Base-by-base conservation (phyloP, 1,140 invertebrate genomes). In the Leucophenga varia region DNA sequence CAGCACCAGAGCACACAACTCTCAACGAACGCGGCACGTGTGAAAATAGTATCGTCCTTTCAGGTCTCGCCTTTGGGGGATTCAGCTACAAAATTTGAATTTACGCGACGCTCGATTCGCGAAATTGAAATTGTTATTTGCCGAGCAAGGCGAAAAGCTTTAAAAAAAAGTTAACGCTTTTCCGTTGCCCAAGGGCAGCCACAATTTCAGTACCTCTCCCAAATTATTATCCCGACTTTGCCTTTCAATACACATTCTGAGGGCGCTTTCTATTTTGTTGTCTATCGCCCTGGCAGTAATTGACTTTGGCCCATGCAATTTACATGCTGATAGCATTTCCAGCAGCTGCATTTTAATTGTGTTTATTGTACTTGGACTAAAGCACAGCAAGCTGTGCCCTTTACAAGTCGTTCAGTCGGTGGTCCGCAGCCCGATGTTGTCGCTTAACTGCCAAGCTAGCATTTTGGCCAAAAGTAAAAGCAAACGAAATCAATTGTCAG, bases 51-150 rank as follows among this genome's bases (percentile, higher is more conserved):
- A n/a, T n/a, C n/a, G n/a, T n/a, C n/a, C n/a, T n/a, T n/a, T n/a
- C 28, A n/a, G 22, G 6, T 9, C n/a, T 34, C n/a, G 46, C 18
- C 50, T 46, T 54, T 16, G 18, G 51, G 55, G 45, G 18, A 12
- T 40, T 12, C 49, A 56, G 44, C 43, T 43, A 53, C 47, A 59
- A 65, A 65, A 67, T 68, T 67, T 67, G 59, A 63, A 67, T 67
- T 57, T 67, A 59, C 49, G 55, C 63, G 57, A 50, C 47, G 47
- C 51, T 50, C 56, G 51, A 52, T 57, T 48, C 63, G 59, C 63
- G 52, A 67, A 67, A 67, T 67, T 67, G 63, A 67, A 67, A 25
- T 67, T 63, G 64, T 67, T 65, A 65, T 65, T 63, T 65, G 63
- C 52, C n/a, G 20, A 42, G 22, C 32, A 32, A 19, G 9, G 22